Evolutionary conservation across 2,888 invertebrate genomes (phyloP), one percentile per base, ranked within the genome.

Genomic region (Erebia epiphron): DNA sequence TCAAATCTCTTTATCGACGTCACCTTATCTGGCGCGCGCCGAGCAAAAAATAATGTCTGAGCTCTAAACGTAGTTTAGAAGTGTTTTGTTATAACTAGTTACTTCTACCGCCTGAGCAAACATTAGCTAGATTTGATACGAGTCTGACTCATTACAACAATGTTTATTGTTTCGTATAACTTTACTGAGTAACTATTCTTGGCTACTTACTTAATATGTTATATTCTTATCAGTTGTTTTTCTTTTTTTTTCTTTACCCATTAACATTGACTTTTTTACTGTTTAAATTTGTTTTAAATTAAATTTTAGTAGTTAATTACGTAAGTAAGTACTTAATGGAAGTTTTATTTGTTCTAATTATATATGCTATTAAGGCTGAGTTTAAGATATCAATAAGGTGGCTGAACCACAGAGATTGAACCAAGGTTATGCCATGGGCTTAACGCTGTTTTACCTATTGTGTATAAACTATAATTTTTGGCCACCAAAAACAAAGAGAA

Each of bases 221-320:
- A 50, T n/a, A 50, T n/a, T 54, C 21, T 56, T 57, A 57, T 57
- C 56, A 57, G 21, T 10, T 13, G 56, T 11, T 56, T 56, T 21
- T 56, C 16, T 11, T 54, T 54, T 54, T 11, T 54, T 54, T 54
- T 18, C 11, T 54, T 54, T 8, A 49, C 13, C 16, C n/a, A n/a
- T 50, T 50, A n/a, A n/a, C 46, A 46, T 11, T 46, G 46, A 13
- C 13, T 13, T 7, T 35, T 35, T 35, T 35, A 5, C 7, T 35
- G 35, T 0, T 35, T 7, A 7, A 35, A 35, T 35, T 35, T 35
- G 5, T 35, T 35, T 35, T 35, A 35, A 35, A 26, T 26, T 3
- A 26, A 35, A 35, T 35, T 7, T 35, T 35, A 35, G 7, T 5
- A 35, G 26, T 26, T 26, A 26, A 2, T 26, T 26, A 3, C 2